Conservation (phyloP, 2,113 vertebrate species). For the Tamias sibiricus region DNA sequence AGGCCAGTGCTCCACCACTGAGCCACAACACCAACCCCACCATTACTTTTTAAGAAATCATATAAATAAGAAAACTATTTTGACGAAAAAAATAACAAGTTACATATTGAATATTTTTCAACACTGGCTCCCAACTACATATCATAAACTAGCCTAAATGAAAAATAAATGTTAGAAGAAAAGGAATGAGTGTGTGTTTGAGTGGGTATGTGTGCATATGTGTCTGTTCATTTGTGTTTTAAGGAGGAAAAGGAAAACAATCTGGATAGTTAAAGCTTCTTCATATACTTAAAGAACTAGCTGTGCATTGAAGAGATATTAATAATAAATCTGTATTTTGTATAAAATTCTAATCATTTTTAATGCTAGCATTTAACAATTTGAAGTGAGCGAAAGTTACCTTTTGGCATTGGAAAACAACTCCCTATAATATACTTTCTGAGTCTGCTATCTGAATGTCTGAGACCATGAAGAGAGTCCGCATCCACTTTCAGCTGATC, state of each 20-base stretch:
- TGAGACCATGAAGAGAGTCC: background rate
- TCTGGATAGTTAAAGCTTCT: background rate
- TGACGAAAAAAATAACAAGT: slow-evolving; percentile 10
- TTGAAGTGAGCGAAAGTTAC: background rate
- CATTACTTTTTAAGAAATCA: background rate
- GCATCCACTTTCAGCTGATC: background rate
- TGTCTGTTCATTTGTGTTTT: background rate
- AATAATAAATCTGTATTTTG: slow-evolving; percentile 13
- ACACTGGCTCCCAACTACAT: background rate
- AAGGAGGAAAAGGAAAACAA: slow-evolving; percentile 11
- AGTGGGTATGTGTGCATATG: background rate
- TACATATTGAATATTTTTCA: slow-evolving; percentile 5
- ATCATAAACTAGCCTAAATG: background rate
- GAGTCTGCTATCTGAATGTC: background rate
- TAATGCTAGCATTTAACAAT: background rate
- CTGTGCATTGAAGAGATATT: background rate
- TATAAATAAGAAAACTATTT: slow-evolving; percentile 55
- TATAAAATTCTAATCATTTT: background rate
- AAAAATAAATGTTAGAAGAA: slow-evolving; percentile 28
- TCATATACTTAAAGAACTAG: background rate
- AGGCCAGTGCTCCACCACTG: too few species aligned
- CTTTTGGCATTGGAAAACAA: background rate
- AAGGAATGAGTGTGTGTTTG: background rate
- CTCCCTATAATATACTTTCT: background rate
- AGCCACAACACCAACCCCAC: background rate